These are phyloP conservation scores for Recurvirostra avosetta DNA, from an alignment of 2,113 vertebrate genomes.

Conservation along the genomic window DNA sequence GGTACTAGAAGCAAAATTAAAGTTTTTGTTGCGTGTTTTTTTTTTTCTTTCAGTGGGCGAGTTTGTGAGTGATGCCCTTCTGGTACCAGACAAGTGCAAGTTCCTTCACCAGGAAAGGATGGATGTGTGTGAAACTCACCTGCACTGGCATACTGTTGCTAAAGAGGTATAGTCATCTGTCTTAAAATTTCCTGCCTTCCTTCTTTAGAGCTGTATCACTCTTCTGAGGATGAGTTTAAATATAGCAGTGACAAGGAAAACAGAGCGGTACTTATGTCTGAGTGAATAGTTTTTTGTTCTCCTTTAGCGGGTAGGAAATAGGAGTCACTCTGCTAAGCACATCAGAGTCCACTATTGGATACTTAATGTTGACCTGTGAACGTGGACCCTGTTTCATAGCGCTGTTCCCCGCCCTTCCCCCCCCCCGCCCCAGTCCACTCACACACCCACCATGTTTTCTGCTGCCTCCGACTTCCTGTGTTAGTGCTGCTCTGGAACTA, in stretches of 20 bases:
- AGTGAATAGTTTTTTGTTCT: neutral
- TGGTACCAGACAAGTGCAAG: conserved; percentile 97
- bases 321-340: neutral
- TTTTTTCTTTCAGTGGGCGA: conserved; percentile 85
- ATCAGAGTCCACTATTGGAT: neutral
- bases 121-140: conserved; percentile 96
- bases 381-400: neutral
- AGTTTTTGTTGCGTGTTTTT: neutral
- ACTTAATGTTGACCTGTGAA: neutral
- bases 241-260: neutral
- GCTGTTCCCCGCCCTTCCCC: neutral
- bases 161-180: conserved; percentile 85
- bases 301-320: neutral
- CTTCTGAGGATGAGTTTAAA: neutral
- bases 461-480: neutral
- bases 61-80: conserved; percentile 97
- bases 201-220: neutral
- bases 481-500: neutral
- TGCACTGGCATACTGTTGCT: conserved; percentile 98
- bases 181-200: neutral
- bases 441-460: neutral
- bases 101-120: conserved; percentile 98
- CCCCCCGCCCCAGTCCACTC: neutral
- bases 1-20: neutral
- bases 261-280: neutral